Base-by-base conservation (phyloP, 2,797 vertebrate genomes). In the Macroramphosus scolopax region DNA sequence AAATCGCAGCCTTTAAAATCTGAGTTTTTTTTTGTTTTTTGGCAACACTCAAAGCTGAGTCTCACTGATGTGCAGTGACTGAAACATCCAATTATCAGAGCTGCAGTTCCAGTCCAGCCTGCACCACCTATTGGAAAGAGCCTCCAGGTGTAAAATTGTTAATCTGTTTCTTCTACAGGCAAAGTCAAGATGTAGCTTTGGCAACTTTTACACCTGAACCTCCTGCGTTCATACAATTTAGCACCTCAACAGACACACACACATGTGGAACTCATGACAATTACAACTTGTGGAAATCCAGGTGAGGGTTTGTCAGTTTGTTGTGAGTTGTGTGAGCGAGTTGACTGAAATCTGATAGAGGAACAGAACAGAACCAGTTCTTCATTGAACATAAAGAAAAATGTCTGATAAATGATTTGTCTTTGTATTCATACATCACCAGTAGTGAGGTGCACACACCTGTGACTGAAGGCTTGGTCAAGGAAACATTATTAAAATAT, bases 401-500 rank as follows among this genome's bases (percentile, higher is more conserved):
- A n/a, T n/a, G n/a, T n/a, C n/a, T n/a, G n/a, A n/a, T n/a, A n/a
- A n/a, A n/a, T n/a, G n/a, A 32, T 32, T 32, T 6, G n/a, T 35
- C 5, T 22, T 37, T 40, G 34, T 34, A 6, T 8, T 40, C 14
- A 40, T 31, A 64, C 49, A 43, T 68, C 56, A 68, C 14, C 46
- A 43, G 37, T 17, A 28, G 18, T 18, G 22, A 51, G 30, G 16
- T 17, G 36, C 12, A 70, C 82, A 44, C 28, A 92, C 91, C 89
- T 90, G 91, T 52, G 90, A 90, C 91, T 92, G 86, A 56, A 53
- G 12, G 17, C 5, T 15, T 17, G 17, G 77, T 84, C 33, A 85
- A 89, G 83, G 75, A 68, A 80, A 29, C 16, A 63, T 22, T 18
- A 26, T 35, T 8, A 12, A 53, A 33, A 77, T 2, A 46, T 6